Evolutionary conservation across 1,140 invertebrate genomes (phyloP), one percentile per base, ranked within the genome.

Genomic region (Parasteatoda tepidariorum): DNA sequence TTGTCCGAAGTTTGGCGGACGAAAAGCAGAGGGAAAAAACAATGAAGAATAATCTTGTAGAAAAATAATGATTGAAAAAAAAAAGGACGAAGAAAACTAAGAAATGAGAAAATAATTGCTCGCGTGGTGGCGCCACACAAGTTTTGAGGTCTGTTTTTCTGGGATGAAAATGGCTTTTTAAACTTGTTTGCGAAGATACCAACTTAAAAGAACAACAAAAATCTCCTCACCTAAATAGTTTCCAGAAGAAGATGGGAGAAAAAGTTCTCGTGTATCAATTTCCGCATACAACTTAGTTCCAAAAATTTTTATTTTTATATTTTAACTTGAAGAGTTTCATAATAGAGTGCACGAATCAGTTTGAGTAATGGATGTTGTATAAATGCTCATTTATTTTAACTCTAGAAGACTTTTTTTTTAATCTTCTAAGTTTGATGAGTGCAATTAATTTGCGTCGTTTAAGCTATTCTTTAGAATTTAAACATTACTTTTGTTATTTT

Each of bases 41-140:
- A 64, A 64, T 1, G 2, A 28, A 48, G 7, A 59, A 48, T 48
- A 48, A 48, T 48, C 38, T 48, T 22, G 57, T 26, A 59, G 57
- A n/a, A n/a, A 64, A 31, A 15, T 31, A 64, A 64, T 30, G 28
- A 33, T 33, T 64, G 22, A 38, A n/a, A 34, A 38, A 22, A 41
- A 30, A 64, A 31, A 64, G 61, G 71, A 55, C 61, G 71, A 34
- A 61, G 71, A 74, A 74, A 74, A 74, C 41, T 74, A 74, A 74
- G 71, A 74, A 74, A 74, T 74, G 71, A 48, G 71, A 74, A 74
- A 34, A 74, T 74, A 74, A 74, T 74, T 74, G 71, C 71, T 61
- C 55, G 38, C 71, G 71, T 55, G n/a, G 71, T 15, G 48, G 68
- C 48, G 68, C 28, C 68, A 31, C 48, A 28, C 55, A 61, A 74